Conservation (phyloP, 2,113 vertebrate genomes). For the Antennarius striatus region DNA sequence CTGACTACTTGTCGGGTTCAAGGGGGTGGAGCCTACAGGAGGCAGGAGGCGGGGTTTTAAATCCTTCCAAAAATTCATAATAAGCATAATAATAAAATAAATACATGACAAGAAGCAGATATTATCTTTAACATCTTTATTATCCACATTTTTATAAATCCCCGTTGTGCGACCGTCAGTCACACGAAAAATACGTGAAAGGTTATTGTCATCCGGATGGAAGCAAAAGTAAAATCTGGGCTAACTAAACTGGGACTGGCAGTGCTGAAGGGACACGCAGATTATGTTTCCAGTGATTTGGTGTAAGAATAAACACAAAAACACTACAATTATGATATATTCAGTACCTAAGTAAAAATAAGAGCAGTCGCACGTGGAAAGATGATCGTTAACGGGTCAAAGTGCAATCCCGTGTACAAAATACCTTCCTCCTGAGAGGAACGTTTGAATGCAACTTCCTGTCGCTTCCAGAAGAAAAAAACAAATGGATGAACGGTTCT, state of each 20-base stretch:
- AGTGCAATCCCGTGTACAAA: slow-evolving; percentile 85
- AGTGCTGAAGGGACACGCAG: slow-evolving; percentile 85
- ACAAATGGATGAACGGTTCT: slow-evolving; percentile 2
- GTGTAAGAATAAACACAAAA: slow-evolving; percentile 80
- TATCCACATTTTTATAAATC: slow-evolving; percentile 90
- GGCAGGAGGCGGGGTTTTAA: no score
- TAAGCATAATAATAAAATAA: background rate
- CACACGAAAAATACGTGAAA: slow-evolving; percentile 85
- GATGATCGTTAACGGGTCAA: slow-evolving; percentile 79
- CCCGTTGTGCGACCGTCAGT: slow-evolving; percentile 70
- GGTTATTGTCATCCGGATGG: slow-evolving; percentile 70
- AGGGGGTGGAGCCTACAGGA: no score
- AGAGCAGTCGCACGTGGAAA: background rate
- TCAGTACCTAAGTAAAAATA: slow-evolving; percentile 42
- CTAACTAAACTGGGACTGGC: slow-evolving; percentile 90
- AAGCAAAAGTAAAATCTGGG: slow-evolving; percentile 96
- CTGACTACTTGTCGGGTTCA: no score
- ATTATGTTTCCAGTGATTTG: slow-evolving; percentile 81
- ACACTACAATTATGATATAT: slow-evolving; percentile 69
- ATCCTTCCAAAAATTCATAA: background rate
- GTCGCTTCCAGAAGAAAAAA: no score
- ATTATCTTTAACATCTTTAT: slow-evolving; percentile 88
- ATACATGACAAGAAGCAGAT: slow-evolving; percentile 28
- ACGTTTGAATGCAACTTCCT: no score
- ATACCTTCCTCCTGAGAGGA: slow-evolving; percentile 37